Evolutionary conservation across 2,888 invertebrate species (phyloP), one percentile per base, ranked within the genome.

Genomic region (Maniola hyperantus): DNA sequence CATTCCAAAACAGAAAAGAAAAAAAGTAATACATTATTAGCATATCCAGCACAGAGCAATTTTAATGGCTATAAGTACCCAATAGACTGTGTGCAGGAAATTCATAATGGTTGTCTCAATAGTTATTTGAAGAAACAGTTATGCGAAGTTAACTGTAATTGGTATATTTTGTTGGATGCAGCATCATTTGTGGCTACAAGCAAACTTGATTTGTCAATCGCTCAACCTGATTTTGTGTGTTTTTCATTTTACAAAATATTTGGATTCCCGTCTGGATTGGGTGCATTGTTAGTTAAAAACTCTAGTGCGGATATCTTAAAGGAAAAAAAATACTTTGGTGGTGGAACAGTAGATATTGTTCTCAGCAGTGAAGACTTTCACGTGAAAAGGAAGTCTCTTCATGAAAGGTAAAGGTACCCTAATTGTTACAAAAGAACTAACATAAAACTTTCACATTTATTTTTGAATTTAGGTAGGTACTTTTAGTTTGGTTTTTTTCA

Each of bases 161-260:
- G 96, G 95, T 97, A 93, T 83, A 95, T 97, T 61, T 85, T 97
- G 57, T 85, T 99, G 63, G 99, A 99, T 92, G 97, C 97, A 6
- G 98, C 99, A 0, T 93, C 95, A 42, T 97, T 93, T 89, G 96
- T 95, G 0, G 94, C 96, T 6, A 97, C 97, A 15, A 97, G 94
- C 82, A 92, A 90, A 64, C 88, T 99, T 62, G 95, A 99, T 91
- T 92, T 99, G 65, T 92, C 94, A 0, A 76, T 79, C 60, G 90
- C 91, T 67, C 94, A 95, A 72, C 97, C 99, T 5, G 98, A 99
- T 87, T 99, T 98, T 92, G 95, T 99, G 0, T 94, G 95, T 65
- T 67, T 99, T 18, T 99, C 99, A 0, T 99, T 99, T 91, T 99
- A 99, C 89, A 99, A 99, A 93, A 96, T 99, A 79, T 99, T 99